Conservation (phyloP, 2,888 invertebrate genomes). For the Scelioninae gen. 2 region DNA sequence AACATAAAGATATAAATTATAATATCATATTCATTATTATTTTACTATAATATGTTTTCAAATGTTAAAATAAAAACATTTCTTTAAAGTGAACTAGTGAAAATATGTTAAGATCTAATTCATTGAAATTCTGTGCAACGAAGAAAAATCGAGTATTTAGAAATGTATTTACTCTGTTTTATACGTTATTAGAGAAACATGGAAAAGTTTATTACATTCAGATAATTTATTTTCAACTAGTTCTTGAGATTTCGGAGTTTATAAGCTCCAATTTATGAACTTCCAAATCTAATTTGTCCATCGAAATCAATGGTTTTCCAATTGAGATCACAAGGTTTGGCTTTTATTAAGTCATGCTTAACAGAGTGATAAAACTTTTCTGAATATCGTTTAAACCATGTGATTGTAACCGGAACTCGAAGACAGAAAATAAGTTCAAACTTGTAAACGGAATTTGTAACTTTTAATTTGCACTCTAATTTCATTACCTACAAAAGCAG, state of each 20-base stretch:
- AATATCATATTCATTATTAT: no score
- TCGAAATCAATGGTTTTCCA: constrained; percentile 50
- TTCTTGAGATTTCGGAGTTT: constrained; percentile 13
- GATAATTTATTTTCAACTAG: constrained; percentile 16
- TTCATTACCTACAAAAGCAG: constrained; percentile 7
- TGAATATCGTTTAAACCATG: constrained; percentile 21
- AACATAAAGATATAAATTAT: no score
- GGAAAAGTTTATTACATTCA: not conserved
- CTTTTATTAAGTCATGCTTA: constrained; percentile 9
- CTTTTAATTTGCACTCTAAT: constrained; percentile 9
- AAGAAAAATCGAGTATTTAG: no score
- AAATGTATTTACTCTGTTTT: no score
- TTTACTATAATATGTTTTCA: no score
- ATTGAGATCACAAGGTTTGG: constrained; percentile 39
- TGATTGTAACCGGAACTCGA: constrained; percentile 24
- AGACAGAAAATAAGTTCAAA: constrained; percentile 12
- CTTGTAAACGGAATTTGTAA: constrained; percentile 16
- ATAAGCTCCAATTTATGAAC: constrained; percentile 38
- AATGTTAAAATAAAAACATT: no score
- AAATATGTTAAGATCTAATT: no score
- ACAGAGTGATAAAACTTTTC: constrained; percentile 43
- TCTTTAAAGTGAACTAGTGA: no score
- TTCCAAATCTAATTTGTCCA: constrained; percentile 30
- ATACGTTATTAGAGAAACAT: no score
- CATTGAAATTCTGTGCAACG: no score